Evolutionary conservation across 2,797 vertebrate species (phyloP).

Genomic region (Galaxias olidus): DNA sequence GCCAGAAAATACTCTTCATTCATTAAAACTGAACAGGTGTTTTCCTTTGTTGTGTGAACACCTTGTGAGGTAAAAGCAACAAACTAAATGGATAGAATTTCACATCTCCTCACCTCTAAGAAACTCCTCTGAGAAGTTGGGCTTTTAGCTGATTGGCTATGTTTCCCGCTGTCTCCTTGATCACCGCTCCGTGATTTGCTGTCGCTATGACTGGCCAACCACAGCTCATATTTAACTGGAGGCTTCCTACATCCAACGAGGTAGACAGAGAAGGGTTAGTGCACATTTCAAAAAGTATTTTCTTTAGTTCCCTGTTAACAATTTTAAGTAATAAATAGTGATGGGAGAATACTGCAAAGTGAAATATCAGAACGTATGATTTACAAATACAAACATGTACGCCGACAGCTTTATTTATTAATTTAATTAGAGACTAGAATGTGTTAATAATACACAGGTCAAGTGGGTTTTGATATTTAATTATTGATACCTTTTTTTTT

Average conservation of each 20-base stretch:
- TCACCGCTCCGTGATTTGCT: background rate
- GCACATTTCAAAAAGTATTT: no score
- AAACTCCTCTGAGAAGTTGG: background rate
- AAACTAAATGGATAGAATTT: background rate
- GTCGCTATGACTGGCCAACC: constrained; percentile 11
- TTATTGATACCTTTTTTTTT: no score
- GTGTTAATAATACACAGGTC: no score
- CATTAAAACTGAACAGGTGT: no score
- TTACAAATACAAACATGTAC: no score
- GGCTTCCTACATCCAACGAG: constrained; percentile 1
- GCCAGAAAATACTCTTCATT: no score
- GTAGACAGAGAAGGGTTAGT: background rate
- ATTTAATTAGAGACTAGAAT: no score
- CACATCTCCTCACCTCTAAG: constrained; percentile 1
- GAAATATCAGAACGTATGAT: no score
- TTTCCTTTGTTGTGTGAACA: no score
- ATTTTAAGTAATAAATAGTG: background rate
- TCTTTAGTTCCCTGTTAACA: no score
- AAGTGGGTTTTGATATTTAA: no score
- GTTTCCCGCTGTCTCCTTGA: background rate
- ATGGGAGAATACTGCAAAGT: background rate
- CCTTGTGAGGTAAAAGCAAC: no score
- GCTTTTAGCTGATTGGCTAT: constrained; percentile 8
- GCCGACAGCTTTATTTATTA: background rate
- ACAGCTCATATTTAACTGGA: constrained; percentile 18